Evolutionary conservation across 2,113 vertebrate genomes (phyloP), one percentile per base, ranked within the genome.

Genomic region (Periophthalmodon schlosseri): DNA sequence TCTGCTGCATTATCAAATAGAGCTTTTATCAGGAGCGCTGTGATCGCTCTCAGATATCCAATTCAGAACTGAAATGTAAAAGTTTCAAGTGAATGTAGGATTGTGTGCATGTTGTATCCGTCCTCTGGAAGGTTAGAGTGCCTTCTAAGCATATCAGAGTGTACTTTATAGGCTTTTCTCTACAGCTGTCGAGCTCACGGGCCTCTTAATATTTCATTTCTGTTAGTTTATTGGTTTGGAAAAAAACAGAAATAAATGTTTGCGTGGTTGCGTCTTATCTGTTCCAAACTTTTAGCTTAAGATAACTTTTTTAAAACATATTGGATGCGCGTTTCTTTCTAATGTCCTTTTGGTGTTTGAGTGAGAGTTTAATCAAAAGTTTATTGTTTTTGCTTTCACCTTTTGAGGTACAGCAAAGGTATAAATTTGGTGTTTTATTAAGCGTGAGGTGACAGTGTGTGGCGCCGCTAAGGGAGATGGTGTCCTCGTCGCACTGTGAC

Each of bases 61-160:
- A 91, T 90, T 86, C 86, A 82, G 89, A 92, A 91, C 77, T 80
- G 89, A 92, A 94, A 94, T 91, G 93, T 91, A 92, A 92, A 93
- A 93, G 92, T 93, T 93, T 86, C 24, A 82, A 88, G 88, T 90
- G 89, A 84, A 88, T 89, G 87, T 89, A 81, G 21, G 65, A 90
- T 87, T 92, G 88, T 89, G 86, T 68, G 77, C 81, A 70, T 78
- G 82, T 87, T 83, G 84, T 72, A 66, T 78, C 69, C 24, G 79
- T 81, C 80, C 73, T 70, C 69, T 65, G 69, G 77, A 78, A 76
- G 75, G 75, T 70, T 0, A 24, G 78, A 91, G 86, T 87, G 87
- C 86, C 82, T 90, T 87, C 77, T 72, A 75, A 86, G 83, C 78
- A 34, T 81, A 75, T 81, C 72, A 44, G 68, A 84, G 84, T 54